Base-by-base conservation (phyloP, 1,140 invertebrate genomes). In the Lepidurus apus region DNA sequence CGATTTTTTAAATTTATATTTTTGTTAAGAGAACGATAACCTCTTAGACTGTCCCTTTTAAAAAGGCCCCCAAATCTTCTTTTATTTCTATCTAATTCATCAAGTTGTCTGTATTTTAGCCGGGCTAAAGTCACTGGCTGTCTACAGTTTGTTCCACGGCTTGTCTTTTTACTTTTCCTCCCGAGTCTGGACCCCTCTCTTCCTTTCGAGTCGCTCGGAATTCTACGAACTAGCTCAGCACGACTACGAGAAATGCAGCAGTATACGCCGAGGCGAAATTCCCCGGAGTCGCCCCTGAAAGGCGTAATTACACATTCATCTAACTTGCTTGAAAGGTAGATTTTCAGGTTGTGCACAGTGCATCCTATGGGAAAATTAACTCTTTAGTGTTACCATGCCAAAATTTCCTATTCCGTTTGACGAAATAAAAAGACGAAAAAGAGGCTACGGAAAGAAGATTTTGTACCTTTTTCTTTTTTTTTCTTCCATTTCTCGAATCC, bases 371-470 rank as follows among this genome's bases (percentile, higher is more conserved):
- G 53, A 65, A 21, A 65, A 65, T 65, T 65, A 65, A 13, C 53
- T 65, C 13, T 65, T 65, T 65, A 65, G 53, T 65, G 53, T 65
- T 65, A 65, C 53, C 53, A 65, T 65, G 53, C 53, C 53, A 65
- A 65, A 65, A 65, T 65, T 65, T 65, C 53, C 21, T 65, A 65
- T 65, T 65, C 17, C 53, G 13, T 65, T 65, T 13, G 53, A 65
- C 3, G 8, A 21, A 21, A 0, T 65, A 17, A 65, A 65, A 65
- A 65, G 13, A 65, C 7, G 21, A 17, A 13, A n/a, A n/a, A 9
- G 21, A 21, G 53, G 53, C 13, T 7, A 21, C 17, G 9, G 4
- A 7, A 10, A 47, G 53, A 65, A 21, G 17, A 21, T n/a, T 13
- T 11, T 21, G 10, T 13, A 65, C n/a, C 17, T 17, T 21, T 3